Evolutionary conservation across 2,888 invertebrate genomes (phyloP), one percentile per base, ranked within the genome.

Genomic region (Lasioglossum marginatum): DNA sequence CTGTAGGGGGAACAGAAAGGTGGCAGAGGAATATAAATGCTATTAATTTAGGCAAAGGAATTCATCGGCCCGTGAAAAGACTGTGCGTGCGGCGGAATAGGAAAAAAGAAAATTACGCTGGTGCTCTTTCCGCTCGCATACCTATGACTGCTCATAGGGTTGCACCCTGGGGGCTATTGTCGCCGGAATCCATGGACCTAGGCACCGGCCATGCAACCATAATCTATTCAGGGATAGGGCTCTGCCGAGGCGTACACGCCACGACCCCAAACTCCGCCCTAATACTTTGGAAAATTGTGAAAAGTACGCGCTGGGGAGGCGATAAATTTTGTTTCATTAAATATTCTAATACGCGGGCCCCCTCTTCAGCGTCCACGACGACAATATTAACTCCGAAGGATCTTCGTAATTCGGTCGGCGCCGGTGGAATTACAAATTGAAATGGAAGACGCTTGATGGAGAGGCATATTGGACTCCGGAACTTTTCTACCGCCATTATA

Each of bases 31-130:
- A 92, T 92, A 94, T 91, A 92, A 93, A 93, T 87, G 92, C 93
- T 92, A 94, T 95, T 94, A 95, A 94, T 94, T 94, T 92, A 85
- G 84, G 90, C 91, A 93, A 94, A 94, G 91, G 92, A 93, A 94
- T 93, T 88, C 93, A 93, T 91, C 92, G 92, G 90, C 88, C 94
- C 93, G 93, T 95, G 92, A 94, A 95, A 94, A 94, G 90, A 88
- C 78, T 76, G 82, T 82, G 34, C 83, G 77, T 79, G 82, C 78
- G 43, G 52, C 60, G 66, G 83, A 81, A 88, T 83, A 75, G 79
- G 71, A 72, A 86, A 88, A 88, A 88, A 70, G 85, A 88, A 90
- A 91, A 93, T 92, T 90, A 92, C 90, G 86, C 78, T 52, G 82
- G 73, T 82, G 76, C 75, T 77, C 77, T 68, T 77, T 80, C 63